Percentiles rank a stretch among this genome's conserved stretches.
Conservation (phyloP, 53 echinoderm and acorn worm species). For the Astropecten irregularis region DNA sequence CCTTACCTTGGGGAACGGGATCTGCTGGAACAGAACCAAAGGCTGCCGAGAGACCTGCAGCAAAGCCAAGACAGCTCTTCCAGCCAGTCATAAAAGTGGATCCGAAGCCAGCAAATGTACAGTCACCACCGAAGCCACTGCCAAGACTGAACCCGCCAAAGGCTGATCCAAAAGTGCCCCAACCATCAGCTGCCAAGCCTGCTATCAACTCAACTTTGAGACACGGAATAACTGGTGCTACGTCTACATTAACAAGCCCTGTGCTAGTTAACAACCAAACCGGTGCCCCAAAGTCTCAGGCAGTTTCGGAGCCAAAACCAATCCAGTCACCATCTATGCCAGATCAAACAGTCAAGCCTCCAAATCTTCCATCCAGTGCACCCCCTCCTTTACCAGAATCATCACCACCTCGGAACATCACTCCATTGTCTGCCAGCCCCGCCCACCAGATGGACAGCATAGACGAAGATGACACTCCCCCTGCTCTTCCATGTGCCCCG, state of each 20-base stretch:
- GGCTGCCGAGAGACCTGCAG: not conserved
- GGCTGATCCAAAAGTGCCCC: not conserved
- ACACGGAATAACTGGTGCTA: slow-evolving; percentile 40
- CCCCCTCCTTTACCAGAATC: slow-evolving; percentile 48
- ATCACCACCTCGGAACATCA: slow-evolving; percentile 22
- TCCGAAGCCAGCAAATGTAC: not conserved
- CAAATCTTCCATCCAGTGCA: slow-evolving; percentile 38
- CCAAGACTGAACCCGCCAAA: slow-evolving; percentile 17
- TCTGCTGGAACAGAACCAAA: slow-evolving; percentile 24
- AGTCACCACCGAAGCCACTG: slow-evolving; percentile 1
- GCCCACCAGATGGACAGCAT: not conserved
- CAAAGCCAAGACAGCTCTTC: not conserved
- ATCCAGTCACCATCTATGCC: not conserved
- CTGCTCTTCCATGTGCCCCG: slow-evolving; percentile 49
- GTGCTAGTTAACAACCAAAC: slow-evolving; percentile 11
- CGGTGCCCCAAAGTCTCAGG: not conserved
- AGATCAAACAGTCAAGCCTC: slow-evolving; percentile 5
- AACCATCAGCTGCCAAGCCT: not conserved
- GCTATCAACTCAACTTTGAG: slow-evolving; percentile 38
- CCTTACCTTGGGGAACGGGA: slow-evolving; percentile 67
- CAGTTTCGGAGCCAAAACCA: not conserved
- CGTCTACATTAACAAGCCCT: slow-evolving; percentile 21
- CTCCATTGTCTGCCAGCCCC: not conserved
- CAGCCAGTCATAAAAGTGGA: not conserved
- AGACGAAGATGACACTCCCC: slow-evolving; percentile 27